Base-by-base conservation (phyloP, 2,113 vertebrate species). In the Megaleporinus macrocephalus region DNA sequence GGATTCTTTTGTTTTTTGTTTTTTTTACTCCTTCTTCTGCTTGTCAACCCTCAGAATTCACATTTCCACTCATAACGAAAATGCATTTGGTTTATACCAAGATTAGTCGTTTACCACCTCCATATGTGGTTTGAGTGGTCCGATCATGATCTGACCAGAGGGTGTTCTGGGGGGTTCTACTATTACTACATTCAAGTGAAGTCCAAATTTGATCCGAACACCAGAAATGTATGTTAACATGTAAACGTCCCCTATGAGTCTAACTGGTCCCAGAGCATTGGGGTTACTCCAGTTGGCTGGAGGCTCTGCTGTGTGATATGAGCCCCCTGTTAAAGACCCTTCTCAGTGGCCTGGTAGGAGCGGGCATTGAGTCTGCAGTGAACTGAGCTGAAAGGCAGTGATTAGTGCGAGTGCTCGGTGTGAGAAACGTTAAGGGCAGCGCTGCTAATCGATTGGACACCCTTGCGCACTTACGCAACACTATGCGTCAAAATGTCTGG, bases 391-490 rank as follows among this genome's bases (percentile, higher is more conserved):
- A 27, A 75, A 71, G 44, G 57, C 36, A 51, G 33, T 26, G 49
- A 36, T 78, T 78, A 71, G n/a, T 27, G 36, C 15, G 68, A 71
- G 71, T 53, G 44, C 47, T 68, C 7, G 44, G 76, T 75, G 68
- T 73, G 29, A 83, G n/a, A 86, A 77, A 80, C 80, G 62, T 82
- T 51, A 44, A 41, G 80, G 83, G 85, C 73, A 53, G 51, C 57
- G 22, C 41, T 27, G 29, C 59, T 80, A 51, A 73, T 83, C 51
- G 81, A 84, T 83, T 88, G 29, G 65, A 73, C 76, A 72, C 57
- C 84, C 69, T 83, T 78, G 49, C 12, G 51, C 57, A 66, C 81
- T 92, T 92, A 91, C 87, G 80, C 89, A 92, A 93, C 81, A 2
- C 47, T 77, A 11, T 92, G 88, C 84, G 86, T 90, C 90, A 91